phyloP scores from a whole-genome alignment of 1,140 invertebrate genomes.

The Nasonia longicornis region DNA sequence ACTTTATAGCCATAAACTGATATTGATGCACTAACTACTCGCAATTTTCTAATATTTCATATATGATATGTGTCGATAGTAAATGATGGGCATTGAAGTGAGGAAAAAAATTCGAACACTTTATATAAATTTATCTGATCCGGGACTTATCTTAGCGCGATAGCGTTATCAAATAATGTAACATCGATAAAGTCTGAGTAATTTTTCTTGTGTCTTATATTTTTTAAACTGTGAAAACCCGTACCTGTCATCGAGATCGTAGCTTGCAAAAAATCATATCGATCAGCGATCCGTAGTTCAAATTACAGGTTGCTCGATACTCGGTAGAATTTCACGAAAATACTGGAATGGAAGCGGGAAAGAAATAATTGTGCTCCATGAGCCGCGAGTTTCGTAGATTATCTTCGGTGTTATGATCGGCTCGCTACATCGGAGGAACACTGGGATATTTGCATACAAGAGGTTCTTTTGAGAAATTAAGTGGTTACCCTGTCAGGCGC shows the following conservation, averaged over 20 bases:
- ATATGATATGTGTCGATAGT: no score
- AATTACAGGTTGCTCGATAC: neutral
- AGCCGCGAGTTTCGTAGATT: slow-evolving; percentile 21
- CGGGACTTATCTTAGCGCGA: neutral
- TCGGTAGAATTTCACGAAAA: neutral
- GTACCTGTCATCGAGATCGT: neutral
- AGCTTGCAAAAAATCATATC: neutral
- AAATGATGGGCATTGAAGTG: neutral
- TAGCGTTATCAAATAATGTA: slow-evolving; percentile 2
- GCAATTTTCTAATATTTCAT: neutral
- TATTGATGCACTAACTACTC: neutral
- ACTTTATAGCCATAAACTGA: neutral
- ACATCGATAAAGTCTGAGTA: neutral
- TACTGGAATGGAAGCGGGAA: neutral
- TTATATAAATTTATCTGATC: neutral
- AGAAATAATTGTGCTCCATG: slow-evolving; percentile 35
- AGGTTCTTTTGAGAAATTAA: slow-evolving; percentile 39
- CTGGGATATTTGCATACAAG: slow-evolving; percentile 46
- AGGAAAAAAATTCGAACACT: neutral
- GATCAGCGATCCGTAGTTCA: neutral
- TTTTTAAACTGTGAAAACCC: neutral
- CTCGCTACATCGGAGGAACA: neutral
- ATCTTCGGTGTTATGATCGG: slow-evolving; percentile 37
- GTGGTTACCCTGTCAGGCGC: slow-evolving; percentile 33
- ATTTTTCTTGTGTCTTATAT: neutral